Base-by-base conservation (phyloP, 2,888 invertebrate species). In the Philhelius pedissequus region DNA sequence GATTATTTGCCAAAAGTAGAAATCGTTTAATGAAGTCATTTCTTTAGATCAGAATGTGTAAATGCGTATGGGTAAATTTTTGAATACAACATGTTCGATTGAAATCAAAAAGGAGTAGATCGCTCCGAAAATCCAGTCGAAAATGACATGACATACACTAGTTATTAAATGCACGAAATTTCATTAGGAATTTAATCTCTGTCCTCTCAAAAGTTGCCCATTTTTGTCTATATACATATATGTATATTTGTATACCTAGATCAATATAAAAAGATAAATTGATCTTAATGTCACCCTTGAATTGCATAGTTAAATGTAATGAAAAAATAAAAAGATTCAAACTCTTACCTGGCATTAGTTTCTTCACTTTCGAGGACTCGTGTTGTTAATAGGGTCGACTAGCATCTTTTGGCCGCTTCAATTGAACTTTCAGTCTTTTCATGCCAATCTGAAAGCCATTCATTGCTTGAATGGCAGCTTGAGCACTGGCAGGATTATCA, bases 391-490 rank as follows among this genome's bases (percentile, higher is more conserved):
- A 99, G 92, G 98, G 98, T 94, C 98, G 95, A 93, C 96, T 97
- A 91, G 98, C 97, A 92, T 98, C 98, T 94, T 98, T 98, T 93
- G 99, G 99, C 94, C 99, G 95, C 93, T 99, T 99, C 93, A 99
- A 95, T 94, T 99, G 99, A 90, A 99, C 99, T 94, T 99, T 99
- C 92, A 99, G 96, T 91, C 99, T 95, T 94, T 99, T 99, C 99
- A 99, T 99, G 91, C 99, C 99, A 92, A 99, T 99, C 93, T 99
- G 99, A 94, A 99, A 99, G 92, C 99, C 99, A 93, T 99, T 99
- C 99, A 99, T 99, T 89, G 99, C 97, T 92, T 99, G 98, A 92
- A 99, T 99, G 89, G 99, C 99, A 88, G 98, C 96, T 93, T 99
- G 98, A 91, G 99, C 99, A 92, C 98, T 98, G 89, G 97, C 94